A percentile compares a stretch with the other conserved stretches of the same genome.
Conservation (phyloP, 2,113 vertebrate genomes). For the Hoplias malabaricus region DNA sequence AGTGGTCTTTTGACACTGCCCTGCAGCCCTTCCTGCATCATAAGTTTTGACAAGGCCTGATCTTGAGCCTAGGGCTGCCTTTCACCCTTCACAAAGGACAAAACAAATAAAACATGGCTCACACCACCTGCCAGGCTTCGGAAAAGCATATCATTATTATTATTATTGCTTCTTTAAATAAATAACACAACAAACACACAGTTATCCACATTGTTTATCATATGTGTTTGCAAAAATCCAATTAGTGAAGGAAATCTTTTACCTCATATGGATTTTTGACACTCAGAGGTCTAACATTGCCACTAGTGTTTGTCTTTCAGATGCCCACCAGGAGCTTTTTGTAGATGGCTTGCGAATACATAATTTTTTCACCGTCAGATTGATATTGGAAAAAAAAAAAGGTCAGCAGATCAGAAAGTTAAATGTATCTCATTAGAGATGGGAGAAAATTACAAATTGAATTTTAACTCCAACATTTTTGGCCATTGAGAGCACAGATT, state of each 20-base stretch:
- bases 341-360: constrained; percentile 64
- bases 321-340: constrained; percentile 61
- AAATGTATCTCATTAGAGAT: constrained; percentile 40
- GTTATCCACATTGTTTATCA: background rate
- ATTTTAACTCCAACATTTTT: constrained; percentile 37
- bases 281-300: constrained; percentile 57
- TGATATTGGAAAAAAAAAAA: constrained; percentile 57
- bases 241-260: constrained; percentile 55
- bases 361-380: constrained; percentile 69
- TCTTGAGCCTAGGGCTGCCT: too few species aligned
- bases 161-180: background rate
- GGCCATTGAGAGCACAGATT: constrained; percentile 41
- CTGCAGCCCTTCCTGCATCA: background rate
- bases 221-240: constrained; percentile 48
- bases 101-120: too few species aligned
- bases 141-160: background rate
- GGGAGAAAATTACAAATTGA: constrained; percentile 4
- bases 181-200: background rate
- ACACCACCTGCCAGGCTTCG: too few species aligned
- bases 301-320: constrained; percentile 66
- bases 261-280: constrained; percentile 71
- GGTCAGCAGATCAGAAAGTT: constrained; percentile 27
- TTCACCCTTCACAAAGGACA: too few species aligned
- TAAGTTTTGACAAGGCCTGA: background rate
- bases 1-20: too few species aligned